A percentile compares a stretch with the other conserved stretches of the same genome.
Conservation (phyloP, 1,140 invertebrate genomes). For the Caerostris darwini region DNA sequence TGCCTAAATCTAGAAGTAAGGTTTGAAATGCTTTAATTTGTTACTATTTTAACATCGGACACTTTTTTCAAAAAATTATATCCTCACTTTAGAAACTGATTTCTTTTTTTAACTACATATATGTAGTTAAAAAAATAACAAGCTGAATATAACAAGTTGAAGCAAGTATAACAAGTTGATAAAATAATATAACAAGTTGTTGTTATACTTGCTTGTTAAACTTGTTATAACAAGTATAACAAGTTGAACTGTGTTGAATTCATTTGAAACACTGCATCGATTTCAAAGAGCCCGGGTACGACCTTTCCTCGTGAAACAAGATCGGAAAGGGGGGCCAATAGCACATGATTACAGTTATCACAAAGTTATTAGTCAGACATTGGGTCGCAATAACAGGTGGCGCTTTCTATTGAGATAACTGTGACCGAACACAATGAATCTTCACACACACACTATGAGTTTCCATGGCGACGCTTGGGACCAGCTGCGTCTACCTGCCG, state of each 20-base stretch:
- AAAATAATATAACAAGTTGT: too few species aligned
- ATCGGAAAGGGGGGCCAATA: conserved; percentile 33
- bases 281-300: background rate
- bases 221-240: too few species aligned
- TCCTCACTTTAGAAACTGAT: too few species aligned
- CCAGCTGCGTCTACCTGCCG: conserved; percentile 76
- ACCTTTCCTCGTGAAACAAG: conserved; percentile 63
- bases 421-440: conserved; percentile 66
- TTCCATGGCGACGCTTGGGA: conserved; percentile 49
- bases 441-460: conserved; percentile 69
- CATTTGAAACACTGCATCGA: background rate
- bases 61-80: too few species aligned
- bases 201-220: too few species aligned
- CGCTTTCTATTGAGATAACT: conserved; percentile 68
- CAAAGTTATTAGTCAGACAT: conserved; percentile 76
- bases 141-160: too few species aligned
- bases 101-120: too few species aligned
- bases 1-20: too few species aligned
- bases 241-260: background rate
- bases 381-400: conserved; percentile 75
- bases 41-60: too few species aligned
- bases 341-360: conserved; percentile 76
- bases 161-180: too few species aligned
- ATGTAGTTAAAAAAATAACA: too few species aligned
- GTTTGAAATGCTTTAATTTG: too few species aligned